Conservation (phyloP, 2,888 invertebrate genomes). For the Polia nebulosa region DNA sequence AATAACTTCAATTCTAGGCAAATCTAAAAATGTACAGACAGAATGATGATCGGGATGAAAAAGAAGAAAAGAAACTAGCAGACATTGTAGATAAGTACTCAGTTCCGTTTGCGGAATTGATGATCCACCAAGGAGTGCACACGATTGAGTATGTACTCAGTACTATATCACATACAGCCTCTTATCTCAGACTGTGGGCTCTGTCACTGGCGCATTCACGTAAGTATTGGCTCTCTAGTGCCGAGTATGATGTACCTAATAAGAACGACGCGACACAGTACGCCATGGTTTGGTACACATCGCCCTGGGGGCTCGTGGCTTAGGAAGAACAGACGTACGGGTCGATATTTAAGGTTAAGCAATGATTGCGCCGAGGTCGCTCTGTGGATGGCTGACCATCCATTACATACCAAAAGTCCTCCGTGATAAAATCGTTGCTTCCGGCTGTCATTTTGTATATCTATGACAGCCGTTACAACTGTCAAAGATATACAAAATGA, state of each 20-base stretch:
- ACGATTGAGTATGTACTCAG: slow-evolving; percentile 97
- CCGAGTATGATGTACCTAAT: neutral
- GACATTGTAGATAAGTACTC: slow-evolving; percentile 65
- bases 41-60: slow-evolving; percentile 34
- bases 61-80: slow-evolving; percentile 49
- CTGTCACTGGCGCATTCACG: slow-evolving; percentile 96
- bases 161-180: slow-evolving; percentile 97
- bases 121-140: slow-evolving; percentile 96
- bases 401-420: too few relatives aligned
- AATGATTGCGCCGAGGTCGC: too few relatives aligned
- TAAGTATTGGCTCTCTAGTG: slow-evolving; percentile 83
- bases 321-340: too few relatives aligned
- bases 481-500: too few relatives aligned
- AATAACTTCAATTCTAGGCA: slow-evolving; percentile 55
- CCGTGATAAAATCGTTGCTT: too few relatives aligned
- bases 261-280: neutral
- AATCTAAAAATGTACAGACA: slow-evolving; percentile 62
- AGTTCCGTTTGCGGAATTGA: slow-evolving; percentile 92
- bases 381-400: too few relatives aligned
- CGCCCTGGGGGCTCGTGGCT: too few relatives aligned
- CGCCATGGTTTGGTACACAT: too few relatives aligned
- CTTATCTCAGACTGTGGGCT: slow-evolving; percentile 97
- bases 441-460: too few relatives aligned
- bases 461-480: too few relatives aligned
- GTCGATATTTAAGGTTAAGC: too few relatives aligned